Evolutionary conservation across 2,888 invertebrate species (phyloP).

Genomic region (Leptopterna dolabrata): DNA sequence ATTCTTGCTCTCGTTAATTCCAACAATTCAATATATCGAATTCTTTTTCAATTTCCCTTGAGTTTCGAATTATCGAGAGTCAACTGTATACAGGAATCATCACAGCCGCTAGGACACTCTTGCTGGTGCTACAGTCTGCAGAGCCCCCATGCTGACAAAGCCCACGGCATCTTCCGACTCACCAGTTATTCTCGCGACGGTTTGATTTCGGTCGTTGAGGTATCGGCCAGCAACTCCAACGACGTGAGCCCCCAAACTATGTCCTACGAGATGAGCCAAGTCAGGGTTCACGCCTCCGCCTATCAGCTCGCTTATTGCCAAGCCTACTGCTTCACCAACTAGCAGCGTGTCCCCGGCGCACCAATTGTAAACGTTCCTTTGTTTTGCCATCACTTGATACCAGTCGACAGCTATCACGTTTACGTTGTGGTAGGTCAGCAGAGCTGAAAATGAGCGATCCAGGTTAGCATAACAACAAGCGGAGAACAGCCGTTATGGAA

Average conservation of each 20-base stretch:
- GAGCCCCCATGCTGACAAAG: too few species aligned
- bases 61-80: too few species aligned
- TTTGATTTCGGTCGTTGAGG: neutral
- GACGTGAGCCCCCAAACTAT: slow-evolving; percentile 16
- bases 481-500: too few species aligned
- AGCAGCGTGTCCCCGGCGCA: neutral
- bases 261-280: neutral
- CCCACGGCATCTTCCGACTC: neutral
- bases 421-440: neutral
- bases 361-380: neutral
- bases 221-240: slow-evolving; percentile 1
- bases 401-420: slow-evolving; percentile 14
- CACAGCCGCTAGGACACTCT: too few species aligned
- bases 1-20: too few species aligned
- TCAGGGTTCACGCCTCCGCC: neutral
- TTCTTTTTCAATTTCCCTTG: too few species aligned
- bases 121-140: too few species aligned
- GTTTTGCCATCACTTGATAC: neutral
- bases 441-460: neutral
- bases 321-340: neutral
- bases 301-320: neutral
- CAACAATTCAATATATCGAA: too few species aligned
- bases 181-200: slow-evolving; percentile 2
- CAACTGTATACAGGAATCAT: too few species aligned
- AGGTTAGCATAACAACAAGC: neutral